Conservation (phyloP, 2,113 vertebrate species). For the Coreoperca whiteheadi region DNA sequence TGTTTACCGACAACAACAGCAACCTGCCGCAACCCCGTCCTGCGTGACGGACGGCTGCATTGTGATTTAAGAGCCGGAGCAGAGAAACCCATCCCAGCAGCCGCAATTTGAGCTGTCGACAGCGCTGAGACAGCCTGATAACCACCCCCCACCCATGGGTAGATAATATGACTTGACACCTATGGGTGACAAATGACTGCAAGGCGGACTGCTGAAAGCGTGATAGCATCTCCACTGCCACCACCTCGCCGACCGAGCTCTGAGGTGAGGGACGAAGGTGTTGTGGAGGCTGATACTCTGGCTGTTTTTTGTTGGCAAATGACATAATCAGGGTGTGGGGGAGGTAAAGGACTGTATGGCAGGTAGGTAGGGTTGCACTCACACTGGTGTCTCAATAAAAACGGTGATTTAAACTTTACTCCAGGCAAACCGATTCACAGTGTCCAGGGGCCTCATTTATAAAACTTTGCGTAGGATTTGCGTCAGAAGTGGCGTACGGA, state of each 20-base stretch:
- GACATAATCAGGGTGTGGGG: not conserved
- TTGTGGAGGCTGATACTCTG: not conserved
- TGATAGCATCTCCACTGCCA: not conserved
- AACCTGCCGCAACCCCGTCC: too few species aligned
- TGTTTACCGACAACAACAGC: not conserved
- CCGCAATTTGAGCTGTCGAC: conserved; percentile 8
- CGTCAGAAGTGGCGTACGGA: too few species aligned
- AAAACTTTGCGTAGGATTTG: too few species aligned
- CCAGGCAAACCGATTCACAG: too few species aligned
- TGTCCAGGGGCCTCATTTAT: too few species aligned
- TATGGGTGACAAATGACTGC: conserved; percentile 16
- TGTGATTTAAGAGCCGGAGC: not conserved
- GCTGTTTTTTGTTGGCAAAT: not conserved
- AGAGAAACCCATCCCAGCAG: conserved; percentile 4
- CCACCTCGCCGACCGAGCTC: not conserved
- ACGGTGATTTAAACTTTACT: not conserved
- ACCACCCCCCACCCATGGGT: not conserved
- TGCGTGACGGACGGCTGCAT: not conserved
- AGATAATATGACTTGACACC: conserved; percentile 26
- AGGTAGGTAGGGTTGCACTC: not conserved
- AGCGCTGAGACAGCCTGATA: conserved; percentile 15
- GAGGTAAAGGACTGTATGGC: not conserved
- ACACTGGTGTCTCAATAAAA: too few species aligned
- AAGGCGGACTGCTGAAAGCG: not conserved
- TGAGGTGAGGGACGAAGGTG: not conserved